Evolutionary conservation across 1,140 invertebrate genomes (phyloP).

Genomic region (Papilio dardanus): DNA sequence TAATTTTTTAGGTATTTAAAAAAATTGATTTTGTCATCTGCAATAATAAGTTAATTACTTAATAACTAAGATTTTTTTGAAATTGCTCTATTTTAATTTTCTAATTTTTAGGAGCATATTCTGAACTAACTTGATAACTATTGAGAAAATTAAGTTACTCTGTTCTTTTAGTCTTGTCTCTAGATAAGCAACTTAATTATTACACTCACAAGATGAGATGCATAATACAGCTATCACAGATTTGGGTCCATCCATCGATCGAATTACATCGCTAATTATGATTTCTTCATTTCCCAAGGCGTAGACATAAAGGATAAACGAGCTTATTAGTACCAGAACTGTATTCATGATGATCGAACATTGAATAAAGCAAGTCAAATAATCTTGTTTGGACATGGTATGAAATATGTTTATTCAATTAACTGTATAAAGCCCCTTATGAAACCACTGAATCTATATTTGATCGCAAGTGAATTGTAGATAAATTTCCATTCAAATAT

Average conservation of each 20-base stretch:
- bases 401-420: slow-evolving; percentile 46
- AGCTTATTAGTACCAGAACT: slow-evolving; percentile 23
- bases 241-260: slow-evolving; percentile 46
- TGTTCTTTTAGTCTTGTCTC: slow-evolving; percentile 42
- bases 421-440: slow-evolving; percentile 21
- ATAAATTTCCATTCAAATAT: slow-evolving; percentile 30
- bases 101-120: background rate
- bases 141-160: slow-evolving; percentile 18
- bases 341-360: slow-evolving; percentile 23
- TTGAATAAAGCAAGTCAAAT: slow-evolving; percentile 33
- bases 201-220: slow-evolving; percentile 55
- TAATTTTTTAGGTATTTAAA: slow-evolving; percentile 3
- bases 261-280: slow-evolving; percentile 53
- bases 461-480: slow-evolving; percentile 41
- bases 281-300: slow-evolving; percentile 40
- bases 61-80: background rate
- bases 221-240: slow-evolving; percentile 55
- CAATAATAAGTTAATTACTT: background rate
- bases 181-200: slow-evolving; percentile 45
- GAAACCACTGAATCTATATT: slow-evolving; percentile 29
- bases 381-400: slow-evolving; percentile 34
- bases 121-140: background rate
- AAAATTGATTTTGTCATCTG: slow-evolving; percentile 21
- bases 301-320: slow-evolving; percentile 38
- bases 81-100: too few species aligned